Evolutionary conservation across 2,113 vertebrate genomes (phyloP), one percentile per base, ranked within the genome.

Genomic region (Phyllostomus hastatus): DNA sequence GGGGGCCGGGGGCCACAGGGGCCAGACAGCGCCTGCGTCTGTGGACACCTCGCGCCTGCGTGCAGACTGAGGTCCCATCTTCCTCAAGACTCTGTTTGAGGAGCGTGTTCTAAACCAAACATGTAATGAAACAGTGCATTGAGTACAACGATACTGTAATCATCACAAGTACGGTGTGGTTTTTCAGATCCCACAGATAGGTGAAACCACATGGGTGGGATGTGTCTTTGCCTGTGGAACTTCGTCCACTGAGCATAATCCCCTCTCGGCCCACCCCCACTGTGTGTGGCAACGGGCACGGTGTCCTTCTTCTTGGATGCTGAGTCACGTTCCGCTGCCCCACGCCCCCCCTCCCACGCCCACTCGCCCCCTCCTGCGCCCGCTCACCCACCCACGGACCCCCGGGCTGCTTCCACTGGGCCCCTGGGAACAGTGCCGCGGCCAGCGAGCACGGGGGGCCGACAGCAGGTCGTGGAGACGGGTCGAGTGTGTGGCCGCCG

Each of bases 11-110:
- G 92, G 91, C 80, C 82, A 10, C 12, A 8, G 54, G 67, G 5
- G 64, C 84, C 41, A 64, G 96, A 97, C 97, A 15, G 96, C 95
- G 46, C 57, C 8, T 10, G 48, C 41, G 85, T 46, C 26, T 7
- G 50, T 64, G 38, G 92, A 95, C 95, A 88, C 67, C 94, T 91
- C 41, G 73, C 95, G 97, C 94, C 84, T 35, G 14, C 1, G 22
- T 54, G 52, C 76, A 35, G 41, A 35, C 76, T 5, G 19, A 35
- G 6, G 24, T 15, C 12, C 20, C 24, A 2, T 35, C 50, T 16
- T 26, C 22, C 50, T 8, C 24, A 4, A 24, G 50, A 24, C 26
- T 38, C 26, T 70, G 38, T 26, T 24, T 15, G 20, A 80, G n/a
- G 12, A 38, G 50, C 14, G n/a, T 22, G 26, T 57, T 38, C 78